Percentiles rank a stretch among this genome's conserved stretches.
Conservation (phyloP, 2,113 vertebrate genomes). For the Poeciliopsis occidentalis region DNA sequence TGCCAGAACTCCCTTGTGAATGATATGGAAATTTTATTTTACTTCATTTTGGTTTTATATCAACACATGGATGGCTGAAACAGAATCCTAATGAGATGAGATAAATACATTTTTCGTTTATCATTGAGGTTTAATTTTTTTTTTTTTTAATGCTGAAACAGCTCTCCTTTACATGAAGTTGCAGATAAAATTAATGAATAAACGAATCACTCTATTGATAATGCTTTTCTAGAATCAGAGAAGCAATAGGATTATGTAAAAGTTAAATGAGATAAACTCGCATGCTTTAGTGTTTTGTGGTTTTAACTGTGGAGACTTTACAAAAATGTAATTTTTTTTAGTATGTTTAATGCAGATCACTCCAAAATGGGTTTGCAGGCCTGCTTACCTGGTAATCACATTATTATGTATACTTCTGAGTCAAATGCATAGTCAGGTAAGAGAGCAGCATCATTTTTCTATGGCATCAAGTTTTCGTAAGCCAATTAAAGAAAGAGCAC, state of each 20-base stretch:
- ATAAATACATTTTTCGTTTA: slow-evolving; percentile 51
- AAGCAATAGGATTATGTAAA: neutral
- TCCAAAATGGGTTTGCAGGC: no score
- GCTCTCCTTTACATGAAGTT: neutral
- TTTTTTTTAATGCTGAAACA: neutral
- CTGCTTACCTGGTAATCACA: no score
- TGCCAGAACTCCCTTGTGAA: slow-evolving; percentile 58
- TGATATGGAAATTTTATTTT: slow-evolving; percentile 46
- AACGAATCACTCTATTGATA: slow-evolving; percentile 2
- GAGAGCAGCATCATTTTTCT: no score
- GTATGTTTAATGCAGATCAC: neutral
- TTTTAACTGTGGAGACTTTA: slow-evolving; percentile 2
- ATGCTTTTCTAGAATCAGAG: neutral
- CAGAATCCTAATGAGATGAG: slow-evolving; percentile 51
- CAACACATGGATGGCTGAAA: slow-evolving; percentile 23
- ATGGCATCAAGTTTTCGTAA: no score
- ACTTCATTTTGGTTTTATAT: slow-evolving; percentile 14
- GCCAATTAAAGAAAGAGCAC: no score
- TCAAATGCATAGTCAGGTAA: no score
- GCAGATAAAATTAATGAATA: slow-evolving; percentile 11
- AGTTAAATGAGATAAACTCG: neutral
- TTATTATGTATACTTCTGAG: no score
- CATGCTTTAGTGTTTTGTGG: neutral
- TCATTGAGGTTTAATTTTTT: slow-evolving; percentile 27
- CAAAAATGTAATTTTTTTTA: neutral